Conservation (phyloP, 2,888 invertebrate species). For the Rhingia rostrata region DNA sequence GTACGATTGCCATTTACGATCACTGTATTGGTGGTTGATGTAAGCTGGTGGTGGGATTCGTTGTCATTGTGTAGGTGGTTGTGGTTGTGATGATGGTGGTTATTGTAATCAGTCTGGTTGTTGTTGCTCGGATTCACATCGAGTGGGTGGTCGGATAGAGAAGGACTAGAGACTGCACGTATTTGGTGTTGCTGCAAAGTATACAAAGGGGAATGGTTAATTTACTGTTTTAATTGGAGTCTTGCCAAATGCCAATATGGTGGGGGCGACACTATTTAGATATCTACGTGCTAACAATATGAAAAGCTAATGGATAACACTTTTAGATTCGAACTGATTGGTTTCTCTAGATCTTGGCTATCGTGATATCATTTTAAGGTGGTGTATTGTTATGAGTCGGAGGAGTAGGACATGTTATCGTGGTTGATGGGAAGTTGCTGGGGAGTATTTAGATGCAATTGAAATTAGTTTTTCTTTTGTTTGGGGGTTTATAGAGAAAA, state of each 20-base stretch:
- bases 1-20: constrained; percentile 61
- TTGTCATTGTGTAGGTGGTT: constrained; percentile 43
- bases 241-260: constrained; percentile 48
- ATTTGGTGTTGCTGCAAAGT: constrained; percentile 81
- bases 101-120: constrained; percentile 63
- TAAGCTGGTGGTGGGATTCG: constrained; percentile 42
- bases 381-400: neutral
- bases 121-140: constrained; percentile 62
- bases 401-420: neutral
- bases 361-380: constrained; percentile 57
- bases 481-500: too few relatives aligned
- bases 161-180: constrained; percentile 82
- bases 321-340: constrained; percentile 31
- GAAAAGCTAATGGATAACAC: constrained; percentile 7
- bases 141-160: constrained; percentile 78
- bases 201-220: constrained; percentile 12
- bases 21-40: constrained; percentile 45
- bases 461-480: too few relatives aligned
- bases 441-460: too few relatives aligned
- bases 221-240: constrained; percentile 63
- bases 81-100: constrained; percentile 60
- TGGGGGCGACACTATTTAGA: constrained; percentile 19
- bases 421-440: too few relatives aligned
- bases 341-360: constrained; percentile 22
- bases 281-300: constrained; percentile 22